A percentile compares a stretch with the other conserved stretches of the same genome.
Evolutionary conservation across 2,888 invertebrate species (phyloP).

Genomic region (Lasioglossum malachurum): DNA sequence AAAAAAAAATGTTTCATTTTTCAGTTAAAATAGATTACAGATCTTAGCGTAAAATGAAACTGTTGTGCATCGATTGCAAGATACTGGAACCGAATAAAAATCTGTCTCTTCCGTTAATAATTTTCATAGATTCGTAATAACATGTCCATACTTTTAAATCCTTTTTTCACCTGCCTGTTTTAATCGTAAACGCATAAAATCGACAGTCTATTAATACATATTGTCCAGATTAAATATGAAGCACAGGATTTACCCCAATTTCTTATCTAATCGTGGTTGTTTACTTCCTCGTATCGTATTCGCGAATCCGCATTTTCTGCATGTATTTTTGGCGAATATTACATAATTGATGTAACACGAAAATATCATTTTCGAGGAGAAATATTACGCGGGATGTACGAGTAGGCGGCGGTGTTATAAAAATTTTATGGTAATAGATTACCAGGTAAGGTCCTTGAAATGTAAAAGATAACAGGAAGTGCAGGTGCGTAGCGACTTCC

Average conservation of each 20-base stretch:
- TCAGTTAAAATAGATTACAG: too few species aligned
- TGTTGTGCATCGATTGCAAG: too few species aligned
- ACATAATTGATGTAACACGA: constrained; percentile 1
- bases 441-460: not conserved
- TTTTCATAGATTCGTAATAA: too few species aligned
- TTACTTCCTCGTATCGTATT: not conserved
- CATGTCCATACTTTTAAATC: too few species aligned
- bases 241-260: not conserved
- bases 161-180: too few species aligned
- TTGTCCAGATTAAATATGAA: not conserved
- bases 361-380: not conserved
- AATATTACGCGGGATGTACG: not conserved
- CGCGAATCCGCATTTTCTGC: not conserved
- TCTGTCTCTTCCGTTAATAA: too few species aligned
- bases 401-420: not conserved
- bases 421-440: not conserved
- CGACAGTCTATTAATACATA: not conserved
- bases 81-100: too few species aligned
- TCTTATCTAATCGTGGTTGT: not conserved
- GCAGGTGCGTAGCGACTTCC: constrained; percentile 13
- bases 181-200: too few species aligned
- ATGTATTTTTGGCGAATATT: constrained; percentile 4
- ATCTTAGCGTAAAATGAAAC: too few species aligned
- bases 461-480: not conserved
- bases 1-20: too few species aligned